phyloP scores from a whole-genome alignment of 2,888 invertebrate genomes.

The Zeuzera pyrina region DNA sequence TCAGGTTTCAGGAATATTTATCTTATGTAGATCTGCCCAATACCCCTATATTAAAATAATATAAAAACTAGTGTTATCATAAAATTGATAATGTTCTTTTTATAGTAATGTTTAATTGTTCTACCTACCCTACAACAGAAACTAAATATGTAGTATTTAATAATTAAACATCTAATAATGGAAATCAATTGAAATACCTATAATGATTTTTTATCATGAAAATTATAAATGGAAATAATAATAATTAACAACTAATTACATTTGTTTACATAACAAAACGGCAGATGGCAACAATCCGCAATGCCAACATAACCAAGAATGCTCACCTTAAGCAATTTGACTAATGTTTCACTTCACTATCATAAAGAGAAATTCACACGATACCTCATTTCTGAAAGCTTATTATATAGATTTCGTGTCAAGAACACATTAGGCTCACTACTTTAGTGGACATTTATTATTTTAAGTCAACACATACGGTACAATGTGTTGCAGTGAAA shows the following conservation, averaged over 20 bases:
- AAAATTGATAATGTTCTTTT: no score
- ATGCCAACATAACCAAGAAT: constrained; percentile 29
- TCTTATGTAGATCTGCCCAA: no score
- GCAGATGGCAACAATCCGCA: constrained; percentile 19
- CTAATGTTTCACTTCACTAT: constrained; percentile 46
- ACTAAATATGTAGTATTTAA: no score
- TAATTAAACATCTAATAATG: no score
- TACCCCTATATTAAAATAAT: no score
- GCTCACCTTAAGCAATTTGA: constrained; percentile 41
- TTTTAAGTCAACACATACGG: constrained; percentile 54
- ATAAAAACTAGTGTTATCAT: no score
- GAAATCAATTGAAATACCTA: no score
- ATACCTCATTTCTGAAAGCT: constrained; percentile 49
- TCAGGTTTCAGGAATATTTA: no score
- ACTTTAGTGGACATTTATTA: constrained; percentile 44
- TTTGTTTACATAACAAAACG: not conserved
- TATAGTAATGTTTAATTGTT: no score
- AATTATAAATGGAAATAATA: no score
- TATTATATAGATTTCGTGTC: constrained; percentile 53
- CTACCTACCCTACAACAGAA: no score
- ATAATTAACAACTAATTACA: not conserved
- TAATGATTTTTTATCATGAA: no score
- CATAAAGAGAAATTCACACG: constrained; percentile 55
- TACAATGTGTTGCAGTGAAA: constrained; percentile 47
- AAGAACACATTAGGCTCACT: constrained; percentile 58